Percentiles rank a stretch among this genome's conserved stretches.
phyloP scores from a whole-genome alignment of 2,888 invertebrate genomes.

The Lypha dubia region DNA sequence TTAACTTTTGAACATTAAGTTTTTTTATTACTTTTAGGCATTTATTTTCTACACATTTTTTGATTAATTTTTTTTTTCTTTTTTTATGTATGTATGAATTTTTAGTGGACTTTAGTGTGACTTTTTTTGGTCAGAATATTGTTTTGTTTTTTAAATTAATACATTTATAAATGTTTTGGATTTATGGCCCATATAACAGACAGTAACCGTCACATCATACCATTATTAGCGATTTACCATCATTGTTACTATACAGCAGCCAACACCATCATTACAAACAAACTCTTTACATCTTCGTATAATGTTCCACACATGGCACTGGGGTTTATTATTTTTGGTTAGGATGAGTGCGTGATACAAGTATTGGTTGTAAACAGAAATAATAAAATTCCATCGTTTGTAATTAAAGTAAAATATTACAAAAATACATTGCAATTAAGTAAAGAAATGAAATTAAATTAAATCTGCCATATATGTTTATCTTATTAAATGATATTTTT shows the following conservation, averaged over 20 bases:
- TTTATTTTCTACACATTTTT: slow-evolving; percentile 15
- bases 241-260: neutral
- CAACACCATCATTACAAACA: neutral
- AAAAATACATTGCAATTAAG: slow-evolving; percentile 1
- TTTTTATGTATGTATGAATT: neutral
- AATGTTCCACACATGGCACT: slow-evolving; percentile 10
- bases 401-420: slow-evolving; percentile 24
- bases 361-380: neutral
- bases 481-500: neutral
- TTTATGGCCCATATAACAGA: slow-evolving; percentile 46
- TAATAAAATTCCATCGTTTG: slow-evolving; percentile 3
- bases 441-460: neutral
- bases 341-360: slow-evolving; percentile 16
- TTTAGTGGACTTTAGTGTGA: slow-evolving; percentile 23
- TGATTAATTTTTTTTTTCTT: too few species aligned
- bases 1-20: slow-evolving; percentile 55
- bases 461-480: neutral
- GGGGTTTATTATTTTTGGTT: slow-evolving; percentile 18
- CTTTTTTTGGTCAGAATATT: slow-evolving; percentile 19
- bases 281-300: slow-evolving; percentile 2
- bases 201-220: slow-evolving; percentile 9
- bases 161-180: slow-evolving; percentile 59
- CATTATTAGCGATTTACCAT: slow-evolving; percentile 34
- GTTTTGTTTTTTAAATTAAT: slow-evolving; percentile 58
- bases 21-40: slow-evolving; percentile 43